A percentile compares a stretch with the other conserved stretches of the same genome.
These are phyloP conservation scores for Sicus ferrugineus DNA, from an alignment of 2,888 invertebrate species.

Conservation along the genomic window DNA sequence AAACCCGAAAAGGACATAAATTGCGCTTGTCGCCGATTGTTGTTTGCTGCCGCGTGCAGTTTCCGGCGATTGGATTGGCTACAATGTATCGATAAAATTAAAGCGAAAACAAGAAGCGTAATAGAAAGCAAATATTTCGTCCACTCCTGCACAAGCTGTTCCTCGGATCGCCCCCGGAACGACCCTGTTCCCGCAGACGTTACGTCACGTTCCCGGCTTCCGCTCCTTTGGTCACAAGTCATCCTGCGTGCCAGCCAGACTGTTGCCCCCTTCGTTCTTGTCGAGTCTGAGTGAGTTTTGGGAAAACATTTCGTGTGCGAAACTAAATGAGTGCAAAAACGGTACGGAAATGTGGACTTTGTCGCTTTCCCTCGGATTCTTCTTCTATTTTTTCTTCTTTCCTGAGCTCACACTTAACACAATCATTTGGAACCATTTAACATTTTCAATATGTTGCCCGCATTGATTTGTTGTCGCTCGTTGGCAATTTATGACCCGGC, in stretches of 20 bases:
- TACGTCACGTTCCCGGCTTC: slow-evolving; percentile 5
- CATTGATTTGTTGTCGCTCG: slow-evolving; percentile 7
- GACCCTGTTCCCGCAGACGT: slow-evolving; percentile 11
- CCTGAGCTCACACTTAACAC: neutral
- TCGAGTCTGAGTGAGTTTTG: too few relatives aligned
- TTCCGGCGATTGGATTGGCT: slow-evolving; percentile 16
- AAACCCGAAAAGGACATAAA: slow-evolving; percentile 30
- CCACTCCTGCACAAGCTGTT: neutral
- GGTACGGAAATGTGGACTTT: neutral
- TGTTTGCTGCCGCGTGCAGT: neutral
- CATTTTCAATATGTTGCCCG: slow-evolving; percentile 29
- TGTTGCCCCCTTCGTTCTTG: neutral
- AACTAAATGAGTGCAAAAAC: slow-evolving; percentile 15
- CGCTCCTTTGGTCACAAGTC: neutral
- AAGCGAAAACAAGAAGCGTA: neutral
- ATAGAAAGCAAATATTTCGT: slow-evolving; percentile 9
- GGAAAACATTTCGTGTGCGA: slow-evolving; percentile 5
- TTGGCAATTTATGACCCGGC: slow-evolving; percentile 22
- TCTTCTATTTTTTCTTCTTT: slow-evolving; percentile 2
- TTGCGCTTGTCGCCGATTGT: slow-evolving; percentile 21
- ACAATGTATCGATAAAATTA: slow-evolving; percentile 10
- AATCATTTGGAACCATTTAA: slow-evolving; percentile 25
- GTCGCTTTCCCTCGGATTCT: neutral
- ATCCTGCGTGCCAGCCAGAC: neutral
- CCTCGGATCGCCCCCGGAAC: neutral